phyloP scores from a whole-genome alignment of 1,140 invertebrate genomes.

The Drosophila melanica region DNA sequence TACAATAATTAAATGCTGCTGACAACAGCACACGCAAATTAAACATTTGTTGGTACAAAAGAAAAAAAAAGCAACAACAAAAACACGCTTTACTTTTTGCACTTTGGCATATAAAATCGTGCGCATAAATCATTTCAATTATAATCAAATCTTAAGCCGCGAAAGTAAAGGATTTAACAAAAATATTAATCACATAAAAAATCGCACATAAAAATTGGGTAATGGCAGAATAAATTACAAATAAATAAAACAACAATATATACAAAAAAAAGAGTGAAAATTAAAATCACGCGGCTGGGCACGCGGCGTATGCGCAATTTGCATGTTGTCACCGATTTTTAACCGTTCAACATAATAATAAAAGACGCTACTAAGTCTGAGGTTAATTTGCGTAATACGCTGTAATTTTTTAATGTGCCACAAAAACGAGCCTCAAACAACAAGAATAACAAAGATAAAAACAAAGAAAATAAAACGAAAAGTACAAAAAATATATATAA shows the following conservation, averaged over 20 bases:
- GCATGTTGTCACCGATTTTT: constrained; percentile 40
- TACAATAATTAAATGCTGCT: constrained; percentile 21
- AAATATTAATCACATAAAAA: not conserved
- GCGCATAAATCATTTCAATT: constrained; percentile 22
- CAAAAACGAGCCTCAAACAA: constrained; percentile 41
- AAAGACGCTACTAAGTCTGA: constrained; percentile 69
- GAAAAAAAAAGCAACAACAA: not conserved
- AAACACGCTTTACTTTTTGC: constrained; percentile 2
- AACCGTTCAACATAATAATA: constrained; percentile 30
- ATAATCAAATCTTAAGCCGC: constrained; percentile 18
- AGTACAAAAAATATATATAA: constrained; percentile 19
- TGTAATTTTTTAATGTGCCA: constrained; percentile 75
- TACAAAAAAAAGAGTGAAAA: constrained; percentile 16
- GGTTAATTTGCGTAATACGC: constrained; percentile 77
- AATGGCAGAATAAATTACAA: not conserved
- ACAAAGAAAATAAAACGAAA: not conserved
- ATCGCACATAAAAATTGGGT: constrained; percentile 1
- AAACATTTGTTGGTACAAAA: constrained; percentile 6
- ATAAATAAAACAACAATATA: constrained; percentile 1
- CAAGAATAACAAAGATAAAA: constrained; percentile 16
- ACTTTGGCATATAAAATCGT: not conserved
- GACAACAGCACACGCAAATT: constrained; percentile 2
- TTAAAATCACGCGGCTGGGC: constrained; percentile 23
- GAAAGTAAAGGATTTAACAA: constrained; percentile 6
- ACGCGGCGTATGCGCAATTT: constrained; percentile 52